Percentiles rank a stretch among this genome's conserved stretches.
Evolutionary conservation across 2,113 vertebrate genomes (phyloP).

Genomic region (Oryctolagus cuniculus): mOryCun1.1 NC_091436.1:49414501-49415000

Average conservation of each 20-base stretch:
- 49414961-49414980: no score
- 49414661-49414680: not conserved
- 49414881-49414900: no score
- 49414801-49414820: not conserved
- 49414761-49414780: not conserved
- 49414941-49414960: no score
- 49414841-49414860: not conserved
- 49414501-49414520: not conserved
- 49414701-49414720: not conserved
- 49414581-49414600: not conserved
- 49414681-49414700: not conserved
- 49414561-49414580: not conserved
- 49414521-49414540: not conserved
- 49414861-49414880: no score
- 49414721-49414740: not conserved
- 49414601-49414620: not conserved
- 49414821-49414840: conserved; percentile 30
- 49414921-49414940: no score
- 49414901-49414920: no score
- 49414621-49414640: not conserved
- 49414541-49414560: not conserved
- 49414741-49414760: not conserved
- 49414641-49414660: not conserved
- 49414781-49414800: not conserved
- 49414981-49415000: no score